Conservation (phyloP, 2,113 vertebrate genomes). For the Nesospiza acunhae region DNA sequence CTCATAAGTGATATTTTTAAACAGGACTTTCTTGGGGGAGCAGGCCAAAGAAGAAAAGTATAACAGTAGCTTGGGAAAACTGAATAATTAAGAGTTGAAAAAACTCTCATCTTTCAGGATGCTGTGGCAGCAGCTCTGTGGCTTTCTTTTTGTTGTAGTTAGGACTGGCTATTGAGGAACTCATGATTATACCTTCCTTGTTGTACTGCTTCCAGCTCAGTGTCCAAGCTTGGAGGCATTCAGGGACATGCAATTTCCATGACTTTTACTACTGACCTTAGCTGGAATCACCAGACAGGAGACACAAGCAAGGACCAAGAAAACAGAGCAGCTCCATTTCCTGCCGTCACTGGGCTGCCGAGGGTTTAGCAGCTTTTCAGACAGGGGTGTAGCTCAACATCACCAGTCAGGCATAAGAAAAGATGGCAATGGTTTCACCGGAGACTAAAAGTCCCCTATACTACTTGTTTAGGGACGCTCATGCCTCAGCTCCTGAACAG, state of each 20-base stretch:
- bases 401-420: neutral
- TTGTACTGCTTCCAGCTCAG: conserved; percentile 12
- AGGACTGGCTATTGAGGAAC: conserved; percentile 15
- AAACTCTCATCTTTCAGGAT: neutral
- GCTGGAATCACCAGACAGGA: conserved; percentile 28
- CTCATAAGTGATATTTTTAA: conserved; percentile 18
- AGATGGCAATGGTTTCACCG: neutral
- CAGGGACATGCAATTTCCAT: conserved; percentile 34
- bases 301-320: neutral
- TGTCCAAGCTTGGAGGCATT: conserved; percentile 36
- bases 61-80: conserved; percentile 4
- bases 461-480: neutral
- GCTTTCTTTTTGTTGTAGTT: neutral
- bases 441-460: neutral
- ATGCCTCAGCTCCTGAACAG: neutral
- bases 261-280: neutral
- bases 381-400: neutral
- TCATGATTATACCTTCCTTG: conserved; percentile 37
- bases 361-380: conserved; percentile 15
- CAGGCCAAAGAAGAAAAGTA: neutral
- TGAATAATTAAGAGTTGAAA: conserved; percentile 40
- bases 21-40: neutral
- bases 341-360: neutral
- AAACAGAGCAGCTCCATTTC: conserved; percentile 28
- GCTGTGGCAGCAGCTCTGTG: neutral